phyloP scores from a whole-genome alignment of 1,140 invertebrate genomes.

The Schmidtea mediterranea region DNA sequence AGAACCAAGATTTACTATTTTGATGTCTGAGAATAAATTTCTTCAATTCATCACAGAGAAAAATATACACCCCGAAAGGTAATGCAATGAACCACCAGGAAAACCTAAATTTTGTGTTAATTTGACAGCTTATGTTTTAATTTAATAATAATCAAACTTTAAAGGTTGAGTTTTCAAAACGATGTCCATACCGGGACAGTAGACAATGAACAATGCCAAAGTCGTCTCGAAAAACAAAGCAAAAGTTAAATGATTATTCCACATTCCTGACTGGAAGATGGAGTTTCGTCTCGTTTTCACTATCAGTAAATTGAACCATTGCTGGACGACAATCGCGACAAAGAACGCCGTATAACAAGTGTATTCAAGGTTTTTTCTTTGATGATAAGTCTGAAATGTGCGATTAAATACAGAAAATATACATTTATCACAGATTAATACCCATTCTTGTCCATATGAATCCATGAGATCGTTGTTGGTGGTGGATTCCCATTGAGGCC shows the following conservation, averaged over 20 bases:
- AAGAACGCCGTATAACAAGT: constrained; percentile 97
- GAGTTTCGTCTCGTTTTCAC: constrained; percentile 88
- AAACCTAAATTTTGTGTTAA: constrained; percentile 36
- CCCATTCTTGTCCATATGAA: constrained; percentile 94
- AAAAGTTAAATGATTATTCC: constrained; percentile 27
- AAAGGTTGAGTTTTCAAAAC: constrained; percentile 27
- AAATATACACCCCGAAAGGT: constrained; percentile 85
- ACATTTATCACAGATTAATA: too few species aligned
- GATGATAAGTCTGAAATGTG: constrained; percentile 43
- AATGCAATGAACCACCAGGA: constrained; percentile 92
- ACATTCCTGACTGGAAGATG: constrained; percentile 85
- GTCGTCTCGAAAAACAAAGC: constrained; percentile 27
- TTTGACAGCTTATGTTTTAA: too few species aligned
- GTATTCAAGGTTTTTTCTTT: constrained; percentile 74
- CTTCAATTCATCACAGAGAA: constrained; percentile 81
- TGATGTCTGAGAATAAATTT: constrained; percentile 66
- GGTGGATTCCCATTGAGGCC: constrained; percentile 78
- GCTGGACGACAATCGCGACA: constrained; percentile 82
- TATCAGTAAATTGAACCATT: constrained; percentile 93
- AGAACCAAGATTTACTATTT: constrained; percentile 7
- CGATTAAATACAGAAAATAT: too few species aligned
- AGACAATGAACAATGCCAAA: constrained; percentile 23
- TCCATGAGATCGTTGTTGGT: constrained; percentile 79
- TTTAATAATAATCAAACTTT: constrained; percentile 13
- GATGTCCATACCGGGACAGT: constrained; percentile 25